phyloP scores from a whole-genome alignment of 2,888 invertebrate species.

The Agonum fuliginosum region DNA sequence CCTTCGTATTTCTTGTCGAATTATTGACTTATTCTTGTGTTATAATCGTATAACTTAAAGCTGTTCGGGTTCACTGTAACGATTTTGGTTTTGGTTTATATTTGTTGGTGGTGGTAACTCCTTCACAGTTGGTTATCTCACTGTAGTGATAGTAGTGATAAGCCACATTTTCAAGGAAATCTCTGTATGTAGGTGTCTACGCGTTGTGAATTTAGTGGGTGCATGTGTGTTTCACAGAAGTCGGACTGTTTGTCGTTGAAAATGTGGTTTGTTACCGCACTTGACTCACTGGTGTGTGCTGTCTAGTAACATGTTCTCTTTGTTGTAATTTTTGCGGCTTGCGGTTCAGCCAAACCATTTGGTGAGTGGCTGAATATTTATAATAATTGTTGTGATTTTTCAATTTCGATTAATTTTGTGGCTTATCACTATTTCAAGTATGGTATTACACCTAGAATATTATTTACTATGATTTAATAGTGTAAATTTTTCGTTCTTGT shows the following conservation, averaged over 20 bases:
- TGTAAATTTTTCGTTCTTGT: slow-evolving; percentile 4
- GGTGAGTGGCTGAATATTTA: slow-evolving; percentile 59
- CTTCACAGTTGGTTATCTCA: not conserved
- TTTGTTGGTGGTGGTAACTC: not conserved
- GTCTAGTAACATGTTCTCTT: slow-evolving; percentile 46
- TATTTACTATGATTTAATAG: slow-evolving; percentile 19
- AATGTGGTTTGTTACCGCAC: slow-evolving; percentile 60
- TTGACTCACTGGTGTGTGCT: slow-evolving; percentile 39
- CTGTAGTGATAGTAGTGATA: slow-evolving; percentile 51
- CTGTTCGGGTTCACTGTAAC: too few relatives aligned
- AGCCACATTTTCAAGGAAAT: slow-evolving; percentile 56
- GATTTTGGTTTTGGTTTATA: not conserved
- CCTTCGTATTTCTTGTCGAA: too few relatives aligned
- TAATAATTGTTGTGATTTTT: slow-evolving; percentile 52
- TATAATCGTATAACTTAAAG: too few relatives aligned
- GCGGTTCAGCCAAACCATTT: slow-evolving; percentile 60
- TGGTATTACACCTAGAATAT: slow-evolving; percentile 30
- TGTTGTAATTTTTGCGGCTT: slow-evolving; percentile 56
- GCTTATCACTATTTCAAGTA: slow-evolving; percentile 58
- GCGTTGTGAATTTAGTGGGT: not conserved
- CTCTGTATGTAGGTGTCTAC: slow-evolving; percentile 39
- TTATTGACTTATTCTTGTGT: too few relatives aligned
- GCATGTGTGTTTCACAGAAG: slow-evolving; percentile 18
- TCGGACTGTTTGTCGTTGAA: slow-evolving; percentile 55
- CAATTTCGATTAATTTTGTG: slow-evolving; percentile 54